Percentiles rank a stretch among this genome's conserved stretches.
Conservation (phyloP, 2,888 invertebrate species). For the Aproaerema taeniolella region DNA sequence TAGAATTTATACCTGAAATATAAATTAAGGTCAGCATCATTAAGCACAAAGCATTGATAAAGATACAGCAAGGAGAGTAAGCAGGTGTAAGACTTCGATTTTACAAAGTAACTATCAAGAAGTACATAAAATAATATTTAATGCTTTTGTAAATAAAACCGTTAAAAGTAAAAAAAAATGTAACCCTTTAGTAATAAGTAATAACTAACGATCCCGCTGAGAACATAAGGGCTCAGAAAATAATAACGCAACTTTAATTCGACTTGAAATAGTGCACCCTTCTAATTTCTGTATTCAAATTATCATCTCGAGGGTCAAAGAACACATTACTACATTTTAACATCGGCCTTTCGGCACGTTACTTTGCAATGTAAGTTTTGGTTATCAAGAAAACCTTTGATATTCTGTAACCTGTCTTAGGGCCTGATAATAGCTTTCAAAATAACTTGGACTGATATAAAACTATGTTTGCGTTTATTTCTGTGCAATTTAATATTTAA, state of each 20-base stretch:
- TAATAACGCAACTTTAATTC: slow-evolving; percentile 65
- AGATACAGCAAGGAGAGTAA: no score
- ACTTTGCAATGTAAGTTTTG: slow-evolving; percentile 50
- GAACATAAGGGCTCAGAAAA: slow-evolving; percentile 43
- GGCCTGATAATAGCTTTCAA: slow-evolving; percentile 47
- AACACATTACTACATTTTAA: slow-evolving; percentile 64
- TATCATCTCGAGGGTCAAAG: slow-evolving; percentile 66
- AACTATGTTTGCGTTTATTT: slow-evolving; percentile 37
- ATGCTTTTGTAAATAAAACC: no score
- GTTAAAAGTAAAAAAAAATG: no score
- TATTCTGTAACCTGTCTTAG: no score
- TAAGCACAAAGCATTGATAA: no score
- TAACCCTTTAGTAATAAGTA: slow-evolving; percentile 9
- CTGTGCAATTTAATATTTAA: not conserved
- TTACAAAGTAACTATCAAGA: no score
- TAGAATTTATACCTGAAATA: not conserved
- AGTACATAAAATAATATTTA: no score
- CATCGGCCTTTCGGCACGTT: slow-evolving; percentile 61
- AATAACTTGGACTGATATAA: slow-evolving; percentile 34
- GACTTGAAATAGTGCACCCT: slow-evolving; percentile 60
- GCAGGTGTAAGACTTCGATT: no score
- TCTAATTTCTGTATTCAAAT: slow-evolving; percentile 64
- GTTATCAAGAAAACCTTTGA: slow-evolving; percentile 47
- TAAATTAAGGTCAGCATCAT: no score
- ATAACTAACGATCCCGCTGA: slow-evolving; percentile 33